Conservation (phyloP, 2,888 invertebrate species). For the Hydrotaea diabolus region DNA sequence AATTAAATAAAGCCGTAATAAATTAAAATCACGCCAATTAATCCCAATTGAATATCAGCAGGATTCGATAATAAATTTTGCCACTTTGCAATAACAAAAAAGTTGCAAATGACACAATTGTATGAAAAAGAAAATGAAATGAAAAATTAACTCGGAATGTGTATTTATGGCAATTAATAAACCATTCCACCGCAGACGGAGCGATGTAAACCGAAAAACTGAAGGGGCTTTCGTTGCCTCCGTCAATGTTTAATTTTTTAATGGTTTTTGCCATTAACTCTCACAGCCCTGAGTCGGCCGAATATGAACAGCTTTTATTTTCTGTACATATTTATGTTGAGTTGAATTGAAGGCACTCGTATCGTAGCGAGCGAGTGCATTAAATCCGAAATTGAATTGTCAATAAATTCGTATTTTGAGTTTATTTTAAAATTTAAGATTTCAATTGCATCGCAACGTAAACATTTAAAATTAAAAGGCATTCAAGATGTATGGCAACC, state of each 20-base stretch:
- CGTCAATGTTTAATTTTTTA: constrained; percentile 2
- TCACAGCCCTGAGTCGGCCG: background rate
- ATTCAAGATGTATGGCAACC: background rate
- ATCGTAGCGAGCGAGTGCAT: background rate
- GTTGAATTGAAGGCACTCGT: too few relatives aligned
- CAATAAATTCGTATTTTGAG: background rate
- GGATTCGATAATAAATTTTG: background rate
- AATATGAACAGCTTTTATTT: too few relatives aligned
- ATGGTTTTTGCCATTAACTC: background rate
- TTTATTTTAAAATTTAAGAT: background rate
- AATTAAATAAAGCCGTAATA: constrained; percentile 50
- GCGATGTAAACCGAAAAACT: background rate
- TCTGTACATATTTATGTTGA: background rate
- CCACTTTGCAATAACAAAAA: background rate
- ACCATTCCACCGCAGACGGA: background rate
- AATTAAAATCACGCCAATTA: constrained; percentile 52
- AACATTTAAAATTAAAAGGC: background rate
- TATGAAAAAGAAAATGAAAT: background rate
- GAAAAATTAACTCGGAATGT: background rate
- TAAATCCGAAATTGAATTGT: background rate
- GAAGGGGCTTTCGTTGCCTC: background rate
- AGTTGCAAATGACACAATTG: background rate
- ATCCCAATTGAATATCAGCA: constrained; percentile 40
- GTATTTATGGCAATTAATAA: background rate
- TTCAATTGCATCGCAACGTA: constrained; percentile 11